Conservation (phyloP, 2,888 invertebrate genomes). For the Drosophila maculinotata region DNA sequence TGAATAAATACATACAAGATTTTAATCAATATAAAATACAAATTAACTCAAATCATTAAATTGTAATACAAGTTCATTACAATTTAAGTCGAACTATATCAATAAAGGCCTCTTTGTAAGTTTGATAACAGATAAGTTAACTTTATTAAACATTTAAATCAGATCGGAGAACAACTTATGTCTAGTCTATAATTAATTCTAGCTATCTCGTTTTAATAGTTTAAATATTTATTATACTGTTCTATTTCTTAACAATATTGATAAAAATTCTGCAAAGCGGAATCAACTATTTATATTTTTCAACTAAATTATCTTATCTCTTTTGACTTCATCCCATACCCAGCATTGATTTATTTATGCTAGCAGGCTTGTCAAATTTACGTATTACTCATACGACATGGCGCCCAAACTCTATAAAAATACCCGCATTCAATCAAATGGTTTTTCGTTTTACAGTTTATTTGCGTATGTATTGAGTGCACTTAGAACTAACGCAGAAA, state of each 20-base stretch:
- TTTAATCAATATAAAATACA: too few relatives aligned
- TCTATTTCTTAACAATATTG: neutral
- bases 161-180: too few relatives aligned
- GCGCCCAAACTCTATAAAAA: neutral
- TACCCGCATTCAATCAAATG: neutral
- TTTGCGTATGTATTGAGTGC: conserved; percentile 1
- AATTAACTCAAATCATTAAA: too few relatives aligned
- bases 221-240: too few relatives aligned
- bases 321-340: neutral
- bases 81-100: too few relatives aligned
- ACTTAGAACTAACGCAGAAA: conserved; percentile 47
- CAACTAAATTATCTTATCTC: conserved; percentile 5
- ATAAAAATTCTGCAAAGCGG: neutral
- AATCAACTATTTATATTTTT: neutral
- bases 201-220: too few relatives aligned
- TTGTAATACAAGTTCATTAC: too few relatives aligned
- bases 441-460: conserved; percentile 4
- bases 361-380: neutral
- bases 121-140: too few relatives aligned
- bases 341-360: neutral
- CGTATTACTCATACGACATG: conserved; percentile 3
- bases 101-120: too few relatives aligned
- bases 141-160: too few relatives aligned
- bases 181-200: too few relatives aligned
- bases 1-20: too few relatives aligned